Percentiles rank a stretch among this genome's conserved stretches.
These are phyloP conservation scores for Athetis lepigone DNA, from an alignment of 2,888 invertebrate species.

Conservation along the genomic window DNA sequence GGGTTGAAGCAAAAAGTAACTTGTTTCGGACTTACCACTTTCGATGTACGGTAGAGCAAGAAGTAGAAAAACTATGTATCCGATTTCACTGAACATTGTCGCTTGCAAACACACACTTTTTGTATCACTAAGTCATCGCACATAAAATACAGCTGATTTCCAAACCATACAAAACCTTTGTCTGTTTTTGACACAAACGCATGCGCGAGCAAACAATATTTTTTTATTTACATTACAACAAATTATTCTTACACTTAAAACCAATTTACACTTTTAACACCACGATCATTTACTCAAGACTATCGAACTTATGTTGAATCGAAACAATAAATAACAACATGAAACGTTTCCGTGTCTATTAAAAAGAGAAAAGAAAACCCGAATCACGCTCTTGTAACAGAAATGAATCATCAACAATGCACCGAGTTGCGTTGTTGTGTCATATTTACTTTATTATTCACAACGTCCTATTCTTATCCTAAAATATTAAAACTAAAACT, in stretches of 20 bases:
- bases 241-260: slow-evolving; percentile 74
- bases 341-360: slow-evolving; percentile 68
- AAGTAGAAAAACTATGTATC: slow-evolving; percentile 92
- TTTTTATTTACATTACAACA: slow-evolving; percentile 89
- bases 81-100: slow-evolving; percentile 92
- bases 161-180: slow-evolving; percentile 91
- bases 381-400: slow-evolving; percentile 60
- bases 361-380: slow-evolving; percentile 60
- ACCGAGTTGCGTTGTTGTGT: slow-evolving; percentile 64
- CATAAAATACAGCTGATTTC: slow-evolving; percentile 90
- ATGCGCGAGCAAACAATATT: slow-evolving; percentile 90
- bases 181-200: slow-evolving; percentile 90
- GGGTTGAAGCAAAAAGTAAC: slow-evolving; percentile 50
- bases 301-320: slow-evolving; percentile 70
- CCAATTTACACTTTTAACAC: slow-evolving; percentile 64
- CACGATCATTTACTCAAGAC: slow-evolving; percentile 64
- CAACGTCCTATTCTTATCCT: slow-evolving; percentile 70
- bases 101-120: slow-evolving; percentile 86
- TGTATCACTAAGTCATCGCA: slow-evolving; percentile 90
- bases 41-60: slow-evolving; percentile 93
- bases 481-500: slow-evolving; percentile 73
- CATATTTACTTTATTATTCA: slow-evolving; percentile 70
- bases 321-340: slow-evolving; percentile 84
- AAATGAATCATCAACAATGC: slow-evolving; percentile 65
- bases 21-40: slow-evolving; percentile 91